phyloP scores from a whole-genome alignment of 2,888 invertebrate genomes.

The Apocheima hispidaria region DNA sequence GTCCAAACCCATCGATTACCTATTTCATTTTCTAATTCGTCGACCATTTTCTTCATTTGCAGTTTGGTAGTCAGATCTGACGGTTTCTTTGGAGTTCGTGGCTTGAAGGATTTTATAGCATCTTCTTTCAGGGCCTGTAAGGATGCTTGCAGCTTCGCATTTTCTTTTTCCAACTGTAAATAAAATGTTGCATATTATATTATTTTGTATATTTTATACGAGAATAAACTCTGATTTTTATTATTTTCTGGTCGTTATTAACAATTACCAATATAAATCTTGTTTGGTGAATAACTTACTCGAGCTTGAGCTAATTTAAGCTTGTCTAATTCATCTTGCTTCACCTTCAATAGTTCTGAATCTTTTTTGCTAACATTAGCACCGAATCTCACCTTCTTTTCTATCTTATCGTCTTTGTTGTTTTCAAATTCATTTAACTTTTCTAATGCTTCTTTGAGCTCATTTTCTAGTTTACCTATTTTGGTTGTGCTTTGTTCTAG shows the following conservation, averaged over 20 bases:
- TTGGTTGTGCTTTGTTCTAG: conserved; percentile 87
- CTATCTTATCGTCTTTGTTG: conserved; percentile 79
- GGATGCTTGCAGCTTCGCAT: conserved; percentile 87
- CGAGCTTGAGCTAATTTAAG: conserved; percentile 82
- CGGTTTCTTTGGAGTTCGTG: conserved; percentile 90
- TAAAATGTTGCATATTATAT: conserved; percentile 3
- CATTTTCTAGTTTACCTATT: conserved; percentile 87
- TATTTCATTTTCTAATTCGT: conserved; percentile 95
- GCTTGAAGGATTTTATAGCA: conserved; percentile 88
- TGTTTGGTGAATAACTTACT: conserved; percentile 52
- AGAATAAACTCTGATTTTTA: not conserved
- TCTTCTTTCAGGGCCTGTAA: conserved; percentile 89
- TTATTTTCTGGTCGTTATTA: too few relatives aligned
- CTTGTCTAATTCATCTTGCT: conserved; percentile 84
- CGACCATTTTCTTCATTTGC: conserved; percentile 93
- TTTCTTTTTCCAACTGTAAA: conserved; percentile 87
- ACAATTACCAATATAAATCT: not conserved
- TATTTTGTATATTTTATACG: not conserved
- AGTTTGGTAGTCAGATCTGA: conserved; percentile 90
- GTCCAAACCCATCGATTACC: conserved; percentile 70
- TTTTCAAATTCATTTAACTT: conserved; percentile 86
- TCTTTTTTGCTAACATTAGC: conserved; percentile 76
- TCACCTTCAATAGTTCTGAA: conserved; percentile 71
- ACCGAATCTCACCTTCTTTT: conserved; percentile 82
- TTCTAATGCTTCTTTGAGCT: conserved; percentile 86